Percentiles rank a stretch among this genome's conserved stretches.
These are phyloP conservation scores for Aphidius ervi DNA, from an alignment of 1,140 invertebrate genomes.

Conservation along the genomic window DNA sequence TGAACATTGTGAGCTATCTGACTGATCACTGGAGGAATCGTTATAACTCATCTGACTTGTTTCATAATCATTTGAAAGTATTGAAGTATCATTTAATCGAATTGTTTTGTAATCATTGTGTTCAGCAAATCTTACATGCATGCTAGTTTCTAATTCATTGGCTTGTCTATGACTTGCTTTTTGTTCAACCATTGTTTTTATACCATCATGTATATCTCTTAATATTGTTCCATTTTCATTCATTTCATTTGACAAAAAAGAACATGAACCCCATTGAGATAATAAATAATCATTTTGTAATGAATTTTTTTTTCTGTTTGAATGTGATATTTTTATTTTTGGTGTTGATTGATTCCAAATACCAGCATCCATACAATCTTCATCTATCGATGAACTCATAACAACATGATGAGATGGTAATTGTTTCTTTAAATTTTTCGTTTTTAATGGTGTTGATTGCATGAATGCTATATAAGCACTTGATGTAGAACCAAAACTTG, in stretches of 20 bases:
- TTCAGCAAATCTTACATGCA: constrained; percentile 50
- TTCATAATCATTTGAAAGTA: constrained; percentile 33
- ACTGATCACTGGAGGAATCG: constrained; percentile 40
- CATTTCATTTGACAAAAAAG: constrained; percentile 13
- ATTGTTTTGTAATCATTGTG: constrained; percentile 49
- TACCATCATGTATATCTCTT: constrained; percentile 16
- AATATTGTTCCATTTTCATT: constrained; percentile 8
- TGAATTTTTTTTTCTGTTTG: constrained; percentile 11
- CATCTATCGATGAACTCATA: too few species aligned
- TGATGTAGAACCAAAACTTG: constrained; percentile 69
- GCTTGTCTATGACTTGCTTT: not conserved
- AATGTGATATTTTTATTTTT: not conserved
- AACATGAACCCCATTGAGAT: constrained; percentile 21
- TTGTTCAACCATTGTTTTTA: not conserved
- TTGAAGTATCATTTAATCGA: constrained; percentile 41
- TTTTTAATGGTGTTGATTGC: constrained; percentile 51
- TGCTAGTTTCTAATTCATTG: constrained; percentile 25
- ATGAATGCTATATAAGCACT: constrained; percentile 60
- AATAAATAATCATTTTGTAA: constrained; percentile 17
- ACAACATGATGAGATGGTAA: not conserved
- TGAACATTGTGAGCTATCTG: constrained; percentile 35
- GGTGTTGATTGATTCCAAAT: constrained; percentile 9
- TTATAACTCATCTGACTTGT: constrained; percentile 21
- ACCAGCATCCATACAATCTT: too few species aligned
- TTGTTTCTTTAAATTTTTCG: constrained; percentile 28